These are phyloP conservation scores for Cygnus buccinator DNA, from an alignment of 2,113 vertebrate species.

Conservation along the genomic window DNA sequence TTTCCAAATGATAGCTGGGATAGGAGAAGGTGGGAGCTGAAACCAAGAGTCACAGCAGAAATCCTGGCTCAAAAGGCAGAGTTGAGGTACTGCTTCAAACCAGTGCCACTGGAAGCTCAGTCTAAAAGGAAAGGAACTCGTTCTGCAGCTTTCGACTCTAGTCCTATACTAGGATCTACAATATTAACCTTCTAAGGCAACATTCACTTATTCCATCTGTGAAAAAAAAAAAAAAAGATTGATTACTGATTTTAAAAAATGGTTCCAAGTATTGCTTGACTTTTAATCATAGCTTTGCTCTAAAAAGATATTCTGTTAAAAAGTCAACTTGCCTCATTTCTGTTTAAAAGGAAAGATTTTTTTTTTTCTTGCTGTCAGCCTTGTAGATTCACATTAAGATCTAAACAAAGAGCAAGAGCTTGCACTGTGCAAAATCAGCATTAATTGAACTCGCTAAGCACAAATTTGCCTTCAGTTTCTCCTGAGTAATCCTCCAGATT, in stretches of 20 bases:
- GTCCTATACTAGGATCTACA: neutral
- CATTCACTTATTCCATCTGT: neutral
- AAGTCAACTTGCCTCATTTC: neutral
- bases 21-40: neutral
- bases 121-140: neutral
- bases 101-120: neutral
- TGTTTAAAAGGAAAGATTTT: neutral
- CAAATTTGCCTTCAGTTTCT: neutral
- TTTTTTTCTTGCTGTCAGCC: neutral
- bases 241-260: neutral
- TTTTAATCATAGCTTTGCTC: neutral
- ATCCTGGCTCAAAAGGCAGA: neutral
- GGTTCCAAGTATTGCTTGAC: neutral
- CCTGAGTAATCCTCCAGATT: neutral
- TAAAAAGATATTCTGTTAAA: neutral
- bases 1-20: neutral
- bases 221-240: neutral
- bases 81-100: neutral
- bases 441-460: neutral
- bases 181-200: neutral
- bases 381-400: neutral
- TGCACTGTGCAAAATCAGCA: neutral
- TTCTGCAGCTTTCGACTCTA: neutral
- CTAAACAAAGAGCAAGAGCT: neutral
- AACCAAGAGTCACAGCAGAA: neutral